These are phyloP conservation scores for Mythimna vitellina DNA, from an alignment of 2,888 invertebrate genomes.

Conservation along the genomic window DNA sequence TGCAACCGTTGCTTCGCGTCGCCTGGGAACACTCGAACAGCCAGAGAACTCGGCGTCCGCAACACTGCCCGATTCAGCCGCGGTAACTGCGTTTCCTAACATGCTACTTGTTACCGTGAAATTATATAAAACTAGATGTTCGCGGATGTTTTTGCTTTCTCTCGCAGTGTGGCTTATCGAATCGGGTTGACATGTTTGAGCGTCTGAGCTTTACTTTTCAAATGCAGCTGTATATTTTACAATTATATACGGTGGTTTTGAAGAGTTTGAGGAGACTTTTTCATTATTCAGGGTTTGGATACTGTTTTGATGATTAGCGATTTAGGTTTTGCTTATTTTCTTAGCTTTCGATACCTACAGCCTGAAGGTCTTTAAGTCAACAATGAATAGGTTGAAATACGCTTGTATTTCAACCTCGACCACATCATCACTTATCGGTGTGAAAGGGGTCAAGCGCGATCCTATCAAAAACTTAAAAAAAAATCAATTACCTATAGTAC, in stretches of 20 bases:
- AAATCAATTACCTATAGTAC: not conserved
- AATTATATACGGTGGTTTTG: not conserved
- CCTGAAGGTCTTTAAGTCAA: no score
- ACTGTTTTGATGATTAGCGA: no score
- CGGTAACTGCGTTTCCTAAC: conserved; percentile 76
- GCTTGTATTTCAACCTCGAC: no score
- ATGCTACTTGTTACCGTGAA: conserved; percentile 63
- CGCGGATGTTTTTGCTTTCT: conserved; percentile 35
- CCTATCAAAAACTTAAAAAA: no score
- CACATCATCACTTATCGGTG: no score
- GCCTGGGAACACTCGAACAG: conserved; percentile 81
- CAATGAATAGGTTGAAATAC: no score
- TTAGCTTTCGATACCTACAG: no score
- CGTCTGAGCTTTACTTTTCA: not conserved
- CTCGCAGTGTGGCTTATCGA: conserved; percentile 20
- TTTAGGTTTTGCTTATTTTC: no score
- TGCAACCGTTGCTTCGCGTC: conserved; percentile 76
- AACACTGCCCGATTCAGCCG: conserved; percentile 74
- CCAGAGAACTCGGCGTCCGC: conserved; percentile 60
- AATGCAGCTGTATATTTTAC: not conserved
- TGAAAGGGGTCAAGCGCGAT: not conserved
- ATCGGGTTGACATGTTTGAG: conserved; percentile 1
- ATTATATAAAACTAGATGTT: conserved; percentile 48
- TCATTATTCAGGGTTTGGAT: not conserved
- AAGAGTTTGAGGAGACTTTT: not conserved